Percentiles rank a stretch among this genome's conserved stretches.
Evolutionary conservation across 2,888 invertebrate species (phyloP).

Genomic region (Stenotaenia linearis): DNA sequence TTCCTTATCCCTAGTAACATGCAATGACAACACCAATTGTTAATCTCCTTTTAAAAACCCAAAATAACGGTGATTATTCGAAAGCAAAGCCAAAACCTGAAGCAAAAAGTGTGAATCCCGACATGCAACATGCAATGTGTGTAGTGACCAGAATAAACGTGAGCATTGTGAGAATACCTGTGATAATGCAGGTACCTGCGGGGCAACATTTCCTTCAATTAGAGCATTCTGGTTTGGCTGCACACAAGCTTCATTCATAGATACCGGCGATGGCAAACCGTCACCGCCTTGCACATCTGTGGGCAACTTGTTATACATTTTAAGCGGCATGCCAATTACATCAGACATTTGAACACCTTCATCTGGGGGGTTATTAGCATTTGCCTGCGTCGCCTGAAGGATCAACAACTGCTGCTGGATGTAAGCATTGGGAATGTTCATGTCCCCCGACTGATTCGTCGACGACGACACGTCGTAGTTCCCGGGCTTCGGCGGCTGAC

Average conservation of each 20-base stretch:
- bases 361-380: background rate
- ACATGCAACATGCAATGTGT: background rate
- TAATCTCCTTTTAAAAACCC: too few species aligned
- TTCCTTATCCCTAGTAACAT: background rate
- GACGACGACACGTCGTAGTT: background rate
- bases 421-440: background rate
- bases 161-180: background rate
- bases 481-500: background rate
- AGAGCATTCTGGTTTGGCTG: background rate
- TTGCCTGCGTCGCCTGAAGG: background rate
- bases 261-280: conserved; percentile 6
- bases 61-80: too few species aligned
- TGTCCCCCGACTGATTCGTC: background rate
- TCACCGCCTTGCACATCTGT: conserved; percentile 5
- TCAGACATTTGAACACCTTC: background rate
- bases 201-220: conserved; percentile 2
- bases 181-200: conserved; percentile 19
- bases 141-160: background rate
- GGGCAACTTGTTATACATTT: conserved; percentile 16
- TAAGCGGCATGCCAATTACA: background rate
- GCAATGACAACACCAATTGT: background rate
- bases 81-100: background rate
- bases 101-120: background rate
- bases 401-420: background rate
- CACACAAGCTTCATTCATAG: background rate